These are phyloP conservation scores for Cordilura impudica DNA, from an alignment of 2,888 invertebrate species.

Conservation along the genomic window DNA sequence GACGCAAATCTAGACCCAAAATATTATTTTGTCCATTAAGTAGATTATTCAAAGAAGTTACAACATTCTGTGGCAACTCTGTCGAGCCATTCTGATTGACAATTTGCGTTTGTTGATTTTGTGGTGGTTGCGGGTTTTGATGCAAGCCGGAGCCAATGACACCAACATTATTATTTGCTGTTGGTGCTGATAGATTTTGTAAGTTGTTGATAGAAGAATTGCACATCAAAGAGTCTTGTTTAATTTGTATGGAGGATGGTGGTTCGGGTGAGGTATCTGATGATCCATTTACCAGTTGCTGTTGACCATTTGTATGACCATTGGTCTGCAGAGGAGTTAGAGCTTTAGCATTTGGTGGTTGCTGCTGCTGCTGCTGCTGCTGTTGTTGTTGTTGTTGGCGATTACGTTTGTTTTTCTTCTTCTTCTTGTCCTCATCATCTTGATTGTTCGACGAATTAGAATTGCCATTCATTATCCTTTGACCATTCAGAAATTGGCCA, in stretches of 20 bases:
- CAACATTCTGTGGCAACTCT: constrained; percentile 65
- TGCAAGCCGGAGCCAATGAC: constrained; percentile 74
- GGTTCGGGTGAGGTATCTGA: constrained; percentile 40
- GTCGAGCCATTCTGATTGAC: constrained; percentile 36
- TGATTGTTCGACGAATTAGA: constrained; percentile 42
- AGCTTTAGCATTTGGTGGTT: constrained; percentile 48
- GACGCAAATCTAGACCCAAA: constrained; percentile 79
- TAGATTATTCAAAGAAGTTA: constrained; percentile 67
- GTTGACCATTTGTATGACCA: constrained; percentile 40
- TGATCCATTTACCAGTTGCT: constrained; percentile 35
- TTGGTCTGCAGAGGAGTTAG: constrained; percentile 34
- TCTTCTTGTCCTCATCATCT: constrained; percentile 80
- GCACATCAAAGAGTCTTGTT: constrained; percentile 22
- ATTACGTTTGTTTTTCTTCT: constrained; percentile 85
- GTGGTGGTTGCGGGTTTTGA: constrained; percentile 44
- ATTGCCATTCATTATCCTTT: constrained; percentile 62
- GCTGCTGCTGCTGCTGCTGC: constrained; percentile 45
- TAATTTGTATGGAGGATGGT: constrained; percentile 28
- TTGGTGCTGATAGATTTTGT: constrained; percentile 47
- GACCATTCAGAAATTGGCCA: constrained; percentile 68
- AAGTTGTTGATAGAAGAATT: constrained; percentile 41
- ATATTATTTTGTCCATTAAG: constrained; percentile 66
- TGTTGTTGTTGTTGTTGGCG: constrained; percentile 72
- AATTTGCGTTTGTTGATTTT: constrained; percentile 23
- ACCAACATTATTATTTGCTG: constrained; percentile 70